A percentile compares a stretch with the other conserved stretches of the same genome.
These are phyloP conservation scores for Panopea generosa DNA, from an alignment of 2,888 invertebrate genomes.

Conservation along the genomic window DNA sequence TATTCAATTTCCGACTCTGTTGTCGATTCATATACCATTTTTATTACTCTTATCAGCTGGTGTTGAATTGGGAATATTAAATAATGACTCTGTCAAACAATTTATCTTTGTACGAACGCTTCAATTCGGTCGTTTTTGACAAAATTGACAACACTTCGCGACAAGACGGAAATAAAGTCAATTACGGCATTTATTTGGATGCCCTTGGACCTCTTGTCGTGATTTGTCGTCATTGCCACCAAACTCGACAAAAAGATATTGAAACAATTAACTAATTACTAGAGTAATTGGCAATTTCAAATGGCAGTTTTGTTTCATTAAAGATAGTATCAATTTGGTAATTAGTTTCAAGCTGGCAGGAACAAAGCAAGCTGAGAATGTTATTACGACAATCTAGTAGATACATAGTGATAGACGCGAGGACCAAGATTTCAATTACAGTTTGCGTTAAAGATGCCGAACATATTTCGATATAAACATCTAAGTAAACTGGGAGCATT, in stretches of 20 bases:
- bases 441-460: too few relatives aligned
- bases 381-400: not conserved
- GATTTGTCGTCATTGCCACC: conserved; percentile 30
- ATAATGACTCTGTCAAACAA: conserved; percentile 45
- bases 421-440: too few relatives aligned
- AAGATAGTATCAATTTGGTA: conserved; percentile 18
- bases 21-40: conserved; percentile 55
- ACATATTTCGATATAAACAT: too few relatives aligned
- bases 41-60: conserved; percentile 51
- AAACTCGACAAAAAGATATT: conserved; percentile 26
- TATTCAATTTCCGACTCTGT: conserved; percentile 46
- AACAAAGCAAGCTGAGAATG: not conserved
- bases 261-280: conserved; percentile 48
- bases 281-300: conserved; percentile 25
- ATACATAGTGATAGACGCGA: too few relatives aligned
- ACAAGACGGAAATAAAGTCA: conserved; percentile 33
- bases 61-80: conserved; percentile 36
- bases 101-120: conserved; percentile 34
- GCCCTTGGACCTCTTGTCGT: conserved; percentile 40
- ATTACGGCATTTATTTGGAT: conserved; percentile 25
- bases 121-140: conserved; percentile 31
- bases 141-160: conserved; percentile 19
- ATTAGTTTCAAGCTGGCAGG: not conserved
- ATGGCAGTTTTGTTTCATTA: conserved; percentile 15
- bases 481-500: too few relatives aligned